Evolutionary conservation across 2,888 invertebrate species (phyloP), one percentile per base, ranked within the genome.

Genomic region (Cataglyphis altisquamis): DNA sequence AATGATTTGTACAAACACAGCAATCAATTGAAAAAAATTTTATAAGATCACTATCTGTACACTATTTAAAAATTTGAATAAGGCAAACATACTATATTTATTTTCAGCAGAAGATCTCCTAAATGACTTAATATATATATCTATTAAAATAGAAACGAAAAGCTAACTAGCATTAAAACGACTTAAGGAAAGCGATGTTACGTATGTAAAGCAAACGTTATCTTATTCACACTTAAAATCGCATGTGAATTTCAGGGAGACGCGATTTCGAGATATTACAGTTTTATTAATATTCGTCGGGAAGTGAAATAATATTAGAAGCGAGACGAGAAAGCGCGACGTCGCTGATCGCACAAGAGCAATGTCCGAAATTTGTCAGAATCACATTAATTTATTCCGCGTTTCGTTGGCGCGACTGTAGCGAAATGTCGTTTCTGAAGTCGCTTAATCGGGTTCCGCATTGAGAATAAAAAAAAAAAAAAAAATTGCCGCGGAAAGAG

Each of bases 391-490:
- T 80, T 83, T 73, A 82, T 87, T 82, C 75, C 57, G 52, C 45
- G 68, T 66, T 67, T 29, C 57, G 15, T 74, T 70, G 41, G 60
- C 36, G 78, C 41, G 83, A 83, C 55, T 57, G 84, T 83, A 73
- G 75, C 55, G 78, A 84, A 89, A 82, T 81, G 85, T 75, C 82
- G 74, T 85, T 87, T 72, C 84, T 86, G 36, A 66, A 86, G 74
- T 83, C 63, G 77, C 82, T 77, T 90, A 90, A 91, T 89, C 86
- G 67, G 66, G 84, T 89, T 89, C 82, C 66, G 80, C 82, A 89
- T 90, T 90, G 87, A 90, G 86, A 91, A 89, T 82, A 90, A 90
- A 90, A 74, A 89, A 91, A 86, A n/a, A n/a, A 25, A 25, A 1
- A 25, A 32, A 32, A 32, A 32, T 83, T 55, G 29, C 75, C 55